phyloP scores from a whole-genome alignment of 2,888 invertebrate genomes.

The Colostygia pectinataria region DNA sequence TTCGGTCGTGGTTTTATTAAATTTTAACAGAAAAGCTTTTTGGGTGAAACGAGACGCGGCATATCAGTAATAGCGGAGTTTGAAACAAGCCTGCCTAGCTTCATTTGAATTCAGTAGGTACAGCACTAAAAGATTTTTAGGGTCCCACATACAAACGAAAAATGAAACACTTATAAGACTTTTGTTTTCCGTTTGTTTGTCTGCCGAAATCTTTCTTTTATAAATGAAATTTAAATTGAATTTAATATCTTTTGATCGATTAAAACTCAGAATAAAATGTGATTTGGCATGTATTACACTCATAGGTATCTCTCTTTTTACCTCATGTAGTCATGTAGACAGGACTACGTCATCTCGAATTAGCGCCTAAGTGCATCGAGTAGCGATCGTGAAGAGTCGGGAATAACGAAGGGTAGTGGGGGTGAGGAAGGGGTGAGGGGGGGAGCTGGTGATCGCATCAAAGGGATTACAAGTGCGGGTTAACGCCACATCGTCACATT shows the following conservation, averaged over 20 bases:
- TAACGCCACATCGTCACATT: conserved; percentile 25
- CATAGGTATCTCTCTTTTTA: too few species aligned
- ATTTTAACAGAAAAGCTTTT: conserved; percentile 4
- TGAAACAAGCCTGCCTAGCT: neutral
- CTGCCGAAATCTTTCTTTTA: too few species aligned
- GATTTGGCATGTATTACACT: too few species aligned
- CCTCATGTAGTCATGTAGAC: neutral
- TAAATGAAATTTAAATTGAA: too few species aligned
- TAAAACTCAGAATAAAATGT: too few species aligned
- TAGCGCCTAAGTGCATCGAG: conserved; percentile 19
- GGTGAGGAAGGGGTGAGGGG: conserved; percentile 5
- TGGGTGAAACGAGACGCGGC: conserved; percentile 10
- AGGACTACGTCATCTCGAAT: neutral
- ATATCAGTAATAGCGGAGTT: conserved; percentile 3
- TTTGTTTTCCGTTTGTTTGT: too few species aligned
- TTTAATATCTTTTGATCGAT: too few species aligned
- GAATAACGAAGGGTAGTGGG: neutral
- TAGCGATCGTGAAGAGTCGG: conserved; percentile 24
- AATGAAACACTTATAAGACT: too few species aligned
- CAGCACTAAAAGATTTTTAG: neutral
- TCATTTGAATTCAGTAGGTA: conserved; percentile 5
- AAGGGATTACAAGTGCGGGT: conserved; percentile 27
- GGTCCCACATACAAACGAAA: too few species aligned
- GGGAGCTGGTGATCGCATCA: conserved; percentile 23
- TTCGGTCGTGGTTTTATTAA: conserved; percentile 14